Evolutionary conservation across 2,888 invertebrate genomes (phyloP).

Genomic region (Cepaea hortensis): DNA sequence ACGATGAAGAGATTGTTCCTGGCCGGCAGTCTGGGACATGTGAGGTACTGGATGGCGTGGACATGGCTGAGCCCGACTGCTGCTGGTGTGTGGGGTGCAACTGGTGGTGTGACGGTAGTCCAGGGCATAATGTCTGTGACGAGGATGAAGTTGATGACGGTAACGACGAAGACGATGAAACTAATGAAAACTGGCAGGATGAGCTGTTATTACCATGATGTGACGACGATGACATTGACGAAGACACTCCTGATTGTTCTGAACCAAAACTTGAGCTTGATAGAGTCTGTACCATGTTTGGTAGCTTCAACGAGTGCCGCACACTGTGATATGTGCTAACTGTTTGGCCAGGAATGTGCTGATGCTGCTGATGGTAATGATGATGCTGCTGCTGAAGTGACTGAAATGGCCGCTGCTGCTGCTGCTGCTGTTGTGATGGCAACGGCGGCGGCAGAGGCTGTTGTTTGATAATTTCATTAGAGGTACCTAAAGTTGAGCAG

Average conservation of each 20-base stretch:
- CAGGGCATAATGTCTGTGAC: constrained; percentile 27
- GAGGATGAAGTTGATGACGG: constrained; percentile 41
- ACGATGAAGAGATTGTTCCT: constrained; percentile 30
- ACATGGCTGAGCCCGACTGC: not conserved
- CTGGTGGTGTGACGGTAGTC: constrained; percentile 36
- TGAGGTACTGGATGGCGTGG: constrained; percentile 37
- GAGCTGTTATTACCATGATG: constrained; percentile 21
- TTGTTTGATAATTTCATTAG: constrained; percentile 44
- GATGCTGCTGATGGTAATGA: constrained; percentile 26
- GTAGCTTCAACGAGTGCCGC: constrained; percentile 28
- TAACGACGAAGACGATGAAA: constrained; percentile 44
- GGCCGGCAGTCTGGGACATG: constrained; percentile 28
- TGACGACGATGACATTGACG: constrained; percentile 37
- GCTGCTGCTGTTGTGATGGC: constrained; percentile 60
- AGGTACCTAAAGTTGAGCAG: constrained; percentile 48
- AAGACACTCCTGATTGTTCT: constrained; percentile 44
- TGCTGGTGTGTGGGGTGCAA: constrained; percentile 15
- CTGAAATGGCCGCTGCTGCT: constrained; percentile 18
- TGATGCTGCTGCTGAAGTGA: constrained; percentile 40
- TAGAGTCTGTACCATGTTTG: constrained; percentile 36
- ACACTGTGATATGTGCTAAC: constrained; percentile 30
- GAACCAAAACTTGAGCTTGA: constrained; percentile 39
- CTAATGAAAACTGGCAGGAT: constrained; percentile 47
- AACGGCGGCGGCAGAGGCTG: constrained; percentile 54
- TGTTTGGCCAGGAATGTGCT: constrained; percentile 45